Base-by-base conservation (phyloP, 1,140 invertebrate species). In the Drosophila littoralis region DNA sequence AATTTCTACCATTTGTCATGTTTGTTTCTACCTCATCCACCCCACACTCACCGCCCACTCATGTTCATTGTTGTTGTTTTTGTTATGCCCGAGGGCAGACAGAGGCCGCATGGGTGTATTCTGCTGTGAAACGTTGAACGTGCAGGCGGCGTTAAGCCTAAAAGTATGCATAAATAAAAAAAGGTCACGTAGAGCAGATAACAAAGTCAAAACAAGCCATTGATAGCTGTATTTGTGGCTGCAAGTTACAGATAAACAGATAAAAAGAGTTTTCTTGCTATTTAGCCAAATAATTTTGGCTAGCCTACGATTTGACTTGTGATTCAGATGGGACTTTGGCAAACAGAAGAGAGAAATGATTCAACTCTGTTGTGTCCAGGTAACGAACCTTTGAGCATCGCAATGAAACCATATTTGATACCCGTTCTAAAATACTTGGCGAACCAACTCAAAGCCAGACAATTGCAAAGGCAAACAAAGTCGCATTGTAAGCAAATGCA, bases 91-190 rank as follows among this genome's bases (percentile, higher is more conserved):
- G 6, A 33, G 22, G 55, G 28, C 40, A 51, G 28, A 33, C 42
- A 42, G 38, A 15, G 32, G 32, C 50, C 22, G 45, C 9, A 22
- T 48, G 45, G 17, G 15, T 4, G 35, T 35, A 68, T 60, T 60
- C 63, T 72, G 61, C 63, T 72, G 61, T 52, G 74, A 35, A 33
- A 52, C 32, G 13, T 52, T 32, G 48, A 65, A 81, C 82, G 75
- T 81, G 82, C 78, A 66, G 81, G 61, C 43, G 22, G 65, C 35
- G 59, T 55, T 89, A 89, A 81, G 77, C 84, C 84, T 80, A 81
- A 89, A 84, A 89, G 80, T 89, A 75, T 88, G 84, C 84, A 88
- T 89, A 84, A 84, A 84, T 81, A 84, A 84, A 46, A 57, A 77
- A 83, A 69, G 84, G 83, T 80, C 84, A 88, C 84, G 84, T 88